phyloP scores from a whole-genome alignment of 1,140 invertebrate genomes.

The Trachelipus rathkii region DNA sequence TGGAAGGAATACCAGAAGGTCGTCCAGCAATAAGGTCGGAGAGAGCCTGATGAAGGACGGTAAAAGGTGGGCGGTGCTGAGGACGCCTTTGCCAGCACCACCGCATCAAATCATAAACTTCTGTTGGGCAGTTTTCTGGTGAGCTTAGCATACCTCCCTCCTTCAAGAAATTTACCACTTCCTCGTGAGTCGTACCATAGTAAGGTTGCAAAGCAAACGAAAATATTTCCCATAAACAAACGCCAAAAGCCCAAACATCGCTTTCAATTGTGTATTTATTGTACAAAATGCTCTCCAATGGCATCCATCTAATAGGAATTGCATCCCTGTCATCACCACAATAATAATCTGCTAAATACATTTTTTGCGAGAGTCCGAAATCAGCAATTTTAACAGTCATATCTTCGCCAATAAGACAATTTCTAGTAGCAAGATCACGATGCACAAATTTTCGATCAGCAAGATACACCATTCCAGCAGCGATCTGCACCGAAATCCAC shows the following conservation, averaged over 20 bases:
- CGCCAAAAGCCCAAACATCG: conserved; percentile 90
- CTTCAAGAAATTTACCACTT: conserved; percentile 88
- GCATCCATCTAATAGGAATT: conserved; percentile 89
- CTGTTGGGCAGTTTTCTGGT: conserved; percentile 83
- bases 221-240: conserved; percentile 91
- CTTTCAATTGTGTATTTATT: conserved; percentile 90
- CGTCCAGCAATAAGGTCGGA: conserved; percentile 34
- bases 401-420: conserved; percentile 89
- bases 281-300: conserved; percentile 86
- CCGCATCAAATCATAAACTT: conserved; percentile 89
- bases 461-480: conserved; percentile 90
- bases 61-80: conserved; percentile 74
- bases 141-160: conserved; percentile 80
- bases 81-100: conserved; percentile 87
- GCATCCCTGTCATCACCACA: conserved; percentile 90
- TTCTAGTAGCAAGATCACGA: conserved; percentile 88
- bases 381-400: conserved; percentile 96
- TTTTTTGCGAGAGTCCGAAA: conserved; percentile 88
- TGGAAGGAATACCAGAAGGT: conserved; percentile 13
- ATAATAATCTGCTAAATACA: conserved; percentile 70
- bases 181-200: conserved; percentile 90
- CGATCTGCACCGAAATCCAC: conserved; percentile 76
- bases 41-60: conserved; percentile 32
- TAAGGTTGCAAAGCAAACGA: conserved; percentile 89
- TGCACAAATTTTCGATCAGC: conserved; percentile 94